Evolutionary conservation across 2,888 invertebrate genomes (phyloP).

Genomic region (Drosophila merina): DNA sequence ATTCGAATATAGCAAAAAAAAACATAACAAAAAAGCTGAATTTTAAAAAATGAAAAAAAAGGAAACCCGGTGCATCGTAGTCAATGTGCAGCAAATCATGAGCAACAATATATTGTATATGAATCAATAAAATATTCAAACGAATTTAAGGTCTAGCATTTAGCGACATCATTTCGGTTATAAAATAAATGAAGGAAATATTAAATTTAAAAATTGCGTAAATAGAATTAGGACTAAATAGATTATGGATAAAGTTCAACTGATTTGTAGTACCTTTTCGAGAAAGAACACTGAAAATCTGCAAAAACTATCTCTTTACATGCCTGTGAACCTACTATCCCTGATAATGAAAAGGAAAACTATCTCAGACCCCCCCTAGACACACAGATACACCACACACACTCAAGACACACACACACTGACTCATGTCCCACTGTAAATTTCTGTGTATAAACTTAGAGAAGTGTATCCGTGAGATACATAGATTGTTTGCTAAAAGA

Average conservation of each 20-base stretch:
- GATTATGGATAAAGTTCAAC: conserved; percentile 66
- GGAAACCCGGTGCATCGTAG: conserved; percentile 25
- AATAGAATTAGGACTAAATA: conserved; percentile 46
- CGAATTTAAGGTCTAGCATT: conserved; percentile 80
- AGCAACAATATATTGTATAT: conserved; percentile 24
- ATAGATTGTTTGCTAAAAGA: conserved; percentile 64
- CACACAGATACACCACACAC: conserved; percentile 8
- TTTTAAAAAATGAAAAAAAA: conserved; percentile 49
- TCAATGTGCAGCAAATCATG: conserved; percentile 2
- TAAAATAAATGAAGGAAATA: conserved; percentile 63
- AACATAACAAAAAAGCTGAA: conserved; percentile 70
- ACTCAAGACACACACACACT: conserved; percentile 16
- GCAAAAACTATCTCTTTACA: conserved; percentile 57
- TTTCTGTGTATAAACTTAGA: conserved; percentile 80
- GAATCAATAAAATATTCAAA: conserved; percentile 48
- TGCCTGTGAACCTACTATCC: conserved; percentile 63
- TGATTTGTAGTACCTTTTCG: conserved; percentile 79
- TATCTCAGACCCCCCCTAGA: conserved; percentile 20
- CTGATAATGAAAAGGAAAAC: conserved; percentile 18
- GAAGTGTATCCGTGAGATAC: conserved; percentile 59
- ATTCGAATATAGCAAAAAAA: conserved; percentile 41
- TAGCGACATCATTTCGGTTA: conserved; percentile 75
- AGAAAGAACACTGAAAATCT: conserved; percentile 35
- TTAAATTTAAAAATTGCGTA: conserved; percentile 37
- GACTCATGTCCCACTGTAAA: conserved; percentile 67